These are phyloP conservation scores for Apamea sordens DNA, from an alignment of 2,888 invertebrate genomes.

Conservation along the genomic window DNA sequence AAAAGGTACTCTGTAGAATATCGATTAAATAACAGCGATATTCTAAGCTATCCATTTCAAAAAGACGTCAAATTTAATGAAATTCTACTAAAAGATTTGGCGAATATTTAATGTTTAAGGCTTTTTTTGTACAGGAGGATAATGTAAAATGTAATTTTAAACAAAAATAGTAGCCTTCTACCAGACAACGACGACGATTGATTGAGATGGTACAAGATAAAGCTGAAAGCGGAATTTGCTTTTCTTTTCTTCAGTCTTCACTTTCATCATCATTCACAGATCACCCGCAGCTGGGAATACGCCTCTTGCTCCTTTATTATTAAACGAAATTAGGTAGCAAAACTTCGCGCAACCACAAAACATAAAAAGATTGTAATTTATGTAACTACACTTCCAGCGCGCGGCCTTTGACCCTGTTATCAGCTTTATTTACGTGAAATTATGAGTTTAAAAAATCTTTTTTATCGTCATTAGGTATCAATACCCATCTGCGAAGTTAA, in stretches of 20 bases:
- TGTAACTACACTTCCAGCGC: background rate
- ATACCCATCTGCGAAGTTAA: background rate
- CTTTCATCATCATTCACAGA: background rate
- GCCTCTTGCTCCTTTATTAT: background rate
- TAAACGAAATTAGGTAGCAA: background rate
- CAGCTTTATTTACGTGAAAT: background rate
- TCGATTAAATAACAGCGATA: constrained; percentile 13
- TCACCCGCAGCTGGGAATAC: background rate
- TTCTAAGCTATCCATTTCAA: constrained; percentile 31
- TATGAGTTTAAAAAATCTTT: background rate
- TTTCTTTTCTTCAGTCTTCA: background rate
- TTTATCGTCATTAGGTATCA: background rate
- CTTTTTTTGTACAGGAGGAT: constrained; percentile 49
- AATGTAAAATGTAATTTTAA: constrained; percentile 55
- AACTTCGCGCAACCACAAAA: background rate
- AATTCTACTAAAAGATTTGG: constrained; percentile 40
- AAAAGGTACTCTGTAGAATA: constrained; percentile 3
- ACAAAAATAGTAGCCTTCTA: constrained; percentile 57
- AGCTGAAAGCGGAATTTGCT: constrained; percentile 18
- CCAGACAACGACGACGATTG: constrained; percentile 37
- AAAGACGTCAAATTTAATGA: constrained; percentile 29
- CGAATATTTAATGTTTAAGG: constrained; percentile 58
- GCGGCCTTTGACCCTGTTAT: background rate
- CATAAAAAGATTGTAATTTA: background rate
- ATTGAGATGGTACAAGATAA: background rate